Conservation (phyloP, 1,140 invertebrate species). For the Bombus difficillimus region DNA sequence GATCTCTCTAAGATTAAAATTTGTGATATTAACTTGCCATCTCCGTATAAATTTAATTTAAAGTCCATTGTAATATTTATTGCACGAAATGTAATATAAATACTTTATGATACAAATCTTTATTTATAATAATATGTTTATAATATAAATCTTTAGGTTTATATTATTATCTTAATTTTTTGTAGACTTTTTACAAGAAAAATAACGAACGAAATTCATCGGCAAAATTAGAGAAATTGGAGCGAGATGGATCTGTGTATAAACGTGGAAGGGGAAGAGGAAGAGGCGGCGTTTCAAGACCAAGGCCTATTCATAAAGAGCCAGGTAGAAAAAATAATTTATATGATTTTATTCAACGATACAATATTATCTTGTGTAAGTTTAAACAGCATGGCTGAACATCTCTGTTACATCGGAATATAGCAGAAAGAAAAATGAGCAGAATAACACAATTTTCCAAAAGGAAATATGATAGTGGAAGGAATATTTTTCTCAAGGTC, state of each 20-base stretch:
- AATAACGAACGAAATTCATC: constrained; percentile 61
- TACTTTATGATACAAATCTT: no score
- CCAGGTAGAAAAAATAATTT: constrained; percentile 66
- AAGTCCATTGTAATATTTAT: background rate
- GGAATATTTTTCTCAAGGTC: constrained; percentile 28
- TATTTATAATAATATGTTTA: no score
- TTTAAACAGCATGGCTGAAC: background rate
- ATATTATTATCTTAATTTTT: constrained; percentile 49
- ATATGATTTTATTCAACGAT: background rate
- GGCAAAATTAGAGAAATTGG: constrained; percentile 64
- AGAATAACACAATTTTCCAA: background rate
- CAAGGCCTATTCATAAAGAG: constrained; percentile 72
- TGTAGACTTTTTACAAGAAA: constrained; percentile 76
- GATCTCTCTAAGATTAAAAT: background rate
- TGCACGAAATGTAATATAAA: background rate
- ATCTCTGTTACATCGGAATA: background rate
- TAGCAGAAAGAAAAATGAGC: background rate
- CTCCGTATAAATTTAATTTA: background rate
- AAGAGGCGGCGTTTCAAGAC: constrained; percentile 50
- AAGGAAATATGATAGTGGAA: background rate
- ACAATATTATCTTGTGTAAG: constrained; percentile 12
- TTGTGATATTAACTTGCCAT: background rate
- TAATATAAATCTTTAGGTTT: background rate
- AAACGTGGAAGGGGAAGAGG: constrained; percentile 68
- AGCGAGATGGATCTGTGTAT: constrained; percentile 63